Base-by-base conservation (phyloP, 1,140 invertebrate genomes). In the Trichomalopsis sarcophagae region DNA sequence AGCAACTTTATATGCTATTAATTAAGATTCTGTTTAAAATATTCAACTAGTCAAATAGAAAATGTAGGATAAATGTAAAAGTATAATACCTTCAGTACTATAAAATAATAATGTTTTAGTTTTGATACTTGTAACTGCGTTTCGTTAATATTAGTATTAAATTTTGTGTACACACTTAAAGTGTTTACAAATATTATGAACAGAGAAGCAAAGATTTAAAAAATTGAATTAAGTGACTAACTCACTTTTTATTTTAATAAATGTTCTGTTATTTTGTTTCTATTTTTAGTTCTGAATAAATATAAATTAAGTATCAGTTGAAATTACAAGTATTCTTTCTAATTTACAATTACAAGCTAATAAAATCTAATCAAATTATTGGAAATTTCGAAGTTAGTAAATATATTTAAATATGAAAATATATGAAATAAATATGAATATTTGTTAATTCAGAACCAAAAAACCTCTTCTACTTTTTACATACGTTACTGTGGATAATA, bases 81-180 rank as follows among this genome's bases (percentile, higher is more conserved):
- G 17, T 75, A 44, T 75, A 75, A 75, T 75, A 75, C 14, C 73
- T 44, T 75, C 5, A 33, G 40, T 75, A n/a, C 40, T 75, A 75
- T 75, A 1, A 75, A 55, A 55, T 55, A 55, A 55, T 36, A 36
- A 55, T 55, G 50, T 55, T 27, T 27, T 27, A 27, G 17, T 55
- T 55, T 0, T 55, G 50, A 55, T 55, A 55, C 50, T 55, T 55
- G 13, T 17, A 14, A 55, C 17, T 55, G 4, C 13, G 17, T 55
- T 55, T 17, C 14, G 50, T 55, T 50, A 55, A 55, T 55, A 55
- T 55, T 55, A 21, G 50, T 55, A 55, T 50, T 50, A 50, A 50
- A 50, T 50, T 50, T 50, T 50, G 47, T 50, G 47, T 50, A 50
- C 47, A 69, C 27, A 27, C 23, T n/a, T 71, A 23, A 7, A 71